Evolutionary conservation across 2,888 invertebrate species (phyloP).

Genomic region (Octodonta nipae): DNA sequence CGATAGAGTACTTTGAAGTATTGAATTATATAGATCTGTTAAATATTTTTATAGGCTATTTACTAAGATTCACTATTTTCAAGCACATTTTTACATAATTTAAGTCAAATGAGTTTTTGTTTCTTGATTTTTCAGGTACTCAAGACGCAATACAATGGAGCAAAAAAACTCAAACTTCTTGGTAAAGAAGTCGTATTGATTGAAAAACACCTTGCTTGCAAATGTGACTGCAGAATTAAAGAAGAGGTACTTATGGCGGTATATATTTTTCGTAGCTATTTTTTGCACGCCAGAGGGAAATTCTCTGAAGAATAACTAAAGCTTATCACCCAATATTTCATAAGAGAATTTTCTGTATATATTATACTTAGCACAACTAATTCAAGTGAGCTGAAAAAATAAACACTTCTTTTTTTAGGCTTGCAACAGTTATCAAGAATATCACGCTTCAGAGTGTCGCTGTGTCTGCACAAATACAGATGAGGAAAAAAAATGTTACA

Average conservation of each 20-base stretch:
- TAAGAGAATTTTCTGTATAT: neutral
- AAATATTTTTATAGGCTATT: no score
- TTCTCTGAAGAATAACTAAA: no score
- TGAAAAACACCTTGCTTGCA: conserved; percentile 48
- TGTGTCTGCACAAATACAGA: conserved; percentile 49
- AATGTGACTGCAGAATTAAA: conserved; percentile 47
- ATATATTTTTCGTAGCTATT: no score
- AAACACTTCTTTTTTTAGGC: conserved; percentile 32
- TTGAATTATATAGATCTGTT: no score
- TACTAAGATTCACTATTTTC: neutral
- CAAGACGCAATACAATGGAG: conserved; percentile 35
- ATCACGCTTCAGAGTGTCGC: conserved; percentile 42
- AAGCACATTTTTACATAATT: neutral
- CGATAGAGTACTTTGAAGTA: no score
- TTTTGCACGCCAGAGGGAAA: no score
- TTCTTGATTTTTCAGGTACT: conserved; percentile 33
- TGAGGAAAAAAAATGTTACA: conserved; percentile 45
- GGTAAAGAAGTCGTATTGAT: conserved; percentile 40
- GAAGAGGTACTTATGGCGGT: conserved; percentile 33
- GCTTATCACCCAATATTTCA: no score
- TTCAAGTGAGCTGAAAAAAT: neutral
- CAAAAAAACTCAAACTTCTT: conserved; percentile 28
- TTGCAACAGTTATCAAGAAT: conserved; percentile 47
- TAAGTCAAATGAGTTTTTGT: no score
- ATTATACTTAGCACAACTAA: neutral